Evolutionary conservation across 2,888 invertebrate species (phyloP), one percentile per base, ranked within the genome.

Genomic region (Ligdia adustata): DNA sequence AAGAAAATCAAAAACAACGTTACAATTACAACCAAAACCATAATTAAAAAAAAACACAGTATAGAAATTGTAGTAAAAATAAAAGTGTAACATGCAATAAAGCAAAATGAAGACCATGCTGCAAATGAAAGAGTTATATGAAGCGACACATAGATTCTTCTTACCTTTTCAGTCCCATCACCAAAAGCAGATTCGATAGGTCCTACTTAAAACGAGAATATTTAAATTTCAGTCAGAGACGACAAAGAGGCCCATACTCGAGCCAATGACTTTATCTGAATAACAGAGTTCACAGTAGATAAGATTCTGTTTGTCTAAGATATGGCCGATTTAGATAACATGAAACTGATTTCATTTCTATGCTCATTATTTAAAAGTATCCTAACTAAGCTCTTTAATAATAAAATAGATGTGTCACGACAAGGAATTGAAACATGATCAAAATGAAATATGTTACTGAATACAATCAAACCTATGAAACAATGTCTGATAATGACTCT

Each of bases 81-180:
- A 39, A 50, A 54, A 26, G 26, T 15, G 20, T 32, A 6, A 50
- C 46, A 59, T 52, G 52, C 55, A 40, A 43, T 24, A 24, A 43
- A 54, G 47, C 53, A 13, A 52, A 45, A 54, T 41, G 35, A 31
- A 52, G 38, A 57, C 6, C 53, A 75, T 75, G 78, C 76, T 61
- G 69, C 69, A 74, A 72, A 77, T 79, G 79, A 76, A 67, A 70
- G n/a, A n/a, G 71, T 71, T 75, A 72, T 39, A 75, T 72, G 69
- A 79, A 75, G 76, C 76, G 64, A 57, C 62, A 60, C 62, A 57
- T 66, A 50, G 60, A 63, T 57, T 47, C 52, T 45, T 74, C 88
- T 89, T 87, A 87, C 88, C 86, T 89, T 67, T 22, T 66, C 64
- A 75, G 70, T n/a, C 82, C 89, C 87, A 80, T 80, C 89, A 89